Evolutionary conservation across 37 sponge, comb jelly and placozoan species (phyloP), one percentile per base, ranked within the genome.

Genomic region (Dysidea cf. avara): DNA sequence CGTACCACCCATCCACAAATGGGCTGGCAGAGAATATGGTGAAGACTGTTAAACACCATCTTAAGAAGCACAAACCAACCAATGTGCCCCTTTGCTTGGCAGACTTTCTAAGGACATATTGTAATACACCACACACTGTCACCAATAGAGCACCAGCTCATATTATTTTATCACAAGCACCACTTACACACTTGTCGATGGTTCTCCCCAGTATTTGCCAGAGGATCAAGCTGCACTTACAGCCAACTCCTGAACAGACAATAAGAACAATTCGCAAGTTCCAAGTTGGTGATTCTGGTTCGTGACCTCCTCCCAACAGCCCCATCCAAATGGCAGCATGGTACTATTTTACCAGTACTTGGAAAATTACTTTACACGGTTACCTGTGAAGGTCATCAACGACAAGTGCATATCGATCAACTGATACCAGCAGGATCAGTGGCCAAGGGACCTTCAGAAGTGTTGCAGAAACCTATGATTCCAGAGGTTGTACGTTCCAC

Each of bases 1-100:
- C 56, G 5, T 55, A 55, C 56, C 56, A 55, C 7, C 56, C 56
- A 2, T 22, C 56, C 22, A 55, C 56, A 55, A 55, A 55, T 55
- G 56, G 56, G 7, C 7, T 55, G 7, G 56, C 56, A 55, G 56
- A 55, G 7, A 55, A 55, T 6, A 55, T 55, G 56, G 56, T 55
- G 3, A 55, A 55, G 56, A 55, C 22, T 55, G 56, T 55, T 4
- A 55, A 55, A 26, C 56, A 55, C 4, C 25, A 26, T 22, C 2
- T 55, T 26, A 55, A 7, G 7, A 55, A 55, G 7, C 6, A 55
- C 25, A 25, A 26, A 25, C 1, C 3, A 34, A 18, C 61, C 24
- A 25, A 12, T 22, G 18, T 61, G 25, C 28, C 1, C 18, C 34
- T 3, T 3, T 2, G 2, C 2, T 18, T 61, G 17, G 16, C 61